Conservation (phyloP, 2,888 invertebrate genomes). For the Drosophila mimica region DNA sequence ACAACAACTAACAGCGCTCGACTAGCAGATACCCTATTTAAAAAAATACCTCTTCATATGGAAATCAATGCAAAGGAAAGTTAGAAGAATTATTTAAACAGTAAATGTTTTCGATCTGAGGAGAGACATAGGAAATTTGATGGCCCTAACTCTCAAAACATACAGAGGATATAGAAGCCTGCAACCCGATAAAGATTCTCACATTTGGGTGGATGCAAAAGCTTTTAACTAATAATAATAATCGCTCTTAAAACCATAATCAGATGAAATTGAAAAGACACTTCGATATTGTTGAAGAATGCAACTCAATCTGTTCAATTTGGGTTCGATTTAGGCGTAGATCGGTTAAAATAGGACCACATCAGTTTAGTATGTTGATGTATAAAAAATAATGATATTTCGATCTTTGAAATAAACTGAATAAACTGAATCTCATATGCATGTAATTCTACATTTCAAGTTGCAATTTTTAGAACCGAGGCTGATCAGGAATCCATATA, state of each 20-base stretch:
- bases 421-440: no score
- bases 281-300: background rate
- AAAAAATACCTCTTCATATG: no score
- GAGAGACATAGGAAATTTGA: background rate
- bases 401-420: background rate
- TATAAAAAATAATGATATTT: background rate
- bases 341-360: background rate
- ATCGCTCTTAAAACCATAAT: background rate
- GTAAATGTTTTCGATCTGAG: background rate
- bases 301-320: background rate
- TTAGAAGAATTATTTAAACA: background rate
- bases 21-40: background rate
- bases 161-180: background rate
- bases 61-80: background rate
- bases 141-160: background rate
- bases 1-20: background rate
- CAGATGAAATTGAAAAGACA: accelerated
- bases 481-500: background rate
- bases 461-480: background rate
- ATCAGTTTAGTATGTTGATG: no score
- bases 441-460: background rate
- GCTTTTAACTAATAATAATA: accelerated
- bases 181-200: background rate
- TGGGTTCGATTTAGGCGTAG: accelerated
- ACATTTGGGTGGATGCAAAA: background rate